Conservation (phyloP, 2,797 vertebrate species). For the Psittacula echo region DNA sequence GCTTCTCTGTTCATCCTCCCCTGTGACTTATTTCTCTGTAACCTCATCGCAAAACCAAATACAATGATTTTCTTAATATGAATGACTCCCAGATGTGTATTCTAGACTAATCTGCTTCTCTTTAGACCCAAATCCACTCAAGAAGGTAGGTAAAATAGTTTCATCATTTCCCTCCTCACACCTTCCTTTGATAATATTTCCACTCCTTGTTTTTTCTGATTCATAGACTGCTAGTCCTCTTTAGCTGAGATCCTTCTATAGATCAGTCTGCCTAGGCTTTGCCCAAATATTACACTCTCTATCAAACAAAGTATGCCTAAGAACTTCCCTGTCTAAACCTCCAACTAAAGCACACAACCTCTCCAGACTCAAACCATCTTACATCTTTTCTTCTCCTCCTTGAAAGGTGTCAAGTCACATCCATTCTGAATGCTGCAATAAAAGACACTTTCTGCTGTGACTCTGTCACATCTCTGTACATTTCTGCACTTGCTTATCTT, state of each 20-base stretch:
- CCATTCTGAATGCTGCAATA: background rate
- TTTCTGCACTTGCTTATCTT: background rate
- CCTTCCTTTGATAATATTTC: background rate
- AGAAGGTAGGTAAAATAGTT: background rate
- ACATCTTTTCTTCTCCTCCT: background rate
- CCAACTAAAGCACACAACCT: background rate
- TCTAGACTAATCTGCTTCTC: background rate
- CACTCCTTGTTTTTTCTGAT: background rate
- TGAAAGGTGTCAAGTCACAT: background rate
- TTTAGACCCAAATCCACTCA: background rate
- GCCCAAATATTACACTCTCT: background rate
- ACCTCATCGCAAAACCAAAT: background rate
- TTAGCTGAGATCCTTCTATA: background rate
- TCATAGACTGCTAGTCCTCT: rapidly evolving
- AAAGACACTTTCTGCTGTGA: background rate
- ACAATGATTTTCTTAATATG: background rate
- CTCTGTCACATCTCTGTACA: background rate
- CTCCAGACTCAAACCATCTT: background rate
- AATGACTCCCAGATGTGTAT: background rate
- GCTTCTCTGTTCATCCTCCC: background rate
- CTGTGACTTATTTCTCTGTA: background rate
- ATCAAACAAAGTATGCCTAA: background rate
- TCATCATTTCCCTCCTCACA: background rate
- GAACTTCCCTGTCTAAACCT: background rate
- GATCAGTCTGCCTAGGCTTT: background rate